These are phyloP conservation scores for Coptodon rendalli DNA, from an alignment of 2,113 vertebrate genomes.

Conservation along the genomic window DNA sequence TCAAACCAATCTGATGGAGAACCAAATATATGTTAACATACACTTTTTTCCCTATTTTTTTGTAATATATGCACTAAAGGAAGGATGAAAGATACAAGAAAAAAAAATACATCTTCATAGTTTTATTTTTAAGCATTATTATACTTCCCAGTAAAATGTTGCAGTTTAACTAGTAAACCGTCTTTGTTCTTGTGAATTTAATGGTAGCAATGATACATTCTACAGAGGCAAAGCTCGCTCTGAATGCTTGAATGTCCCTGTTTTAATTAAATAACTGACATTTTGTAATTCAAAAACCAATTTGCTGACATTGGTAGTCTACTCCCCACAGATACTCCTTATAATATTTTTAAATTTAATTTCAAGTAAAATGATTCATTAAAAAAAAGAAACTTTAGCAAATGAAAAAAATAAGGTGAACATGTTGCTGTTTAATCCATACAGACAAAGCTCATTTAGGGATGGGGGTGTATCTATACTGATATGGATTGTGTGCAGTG, in stretches of 20 bases:
- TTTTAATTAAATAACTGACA: background rate
- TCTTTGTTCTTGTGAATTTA: background rate
- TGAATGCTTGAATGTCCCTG: background rate
- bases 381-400: background rate
- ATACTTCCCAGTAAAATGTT: background rate
- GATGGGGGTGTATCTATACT: background rate
- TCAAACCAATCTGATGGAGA: conserved; percentile 81
- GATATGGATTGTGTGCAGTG: background rate
- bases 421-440: background rate
- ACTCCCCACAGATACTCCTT: background rate
- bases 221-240: background rate
- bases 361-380: background rate
- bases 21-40: background rate
- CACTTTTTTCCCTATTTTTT: fast-evolving
- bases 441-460: background rate
- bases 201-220: fast-evolving
- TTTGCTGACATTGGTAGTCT: background rate
- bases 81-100: background rate
- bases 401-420: background rate
- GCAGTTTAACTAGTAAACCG: fast-evolving
- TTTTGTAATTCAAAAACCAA: background rate
- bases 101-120: background rate
- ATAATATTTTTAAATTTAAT: background rate
- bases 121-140: background rate
- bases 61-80: background rate